phyloP scores from a whole-genome alignment of 1,140 invertebrate species.

The Uloborus diversus region DNA sequence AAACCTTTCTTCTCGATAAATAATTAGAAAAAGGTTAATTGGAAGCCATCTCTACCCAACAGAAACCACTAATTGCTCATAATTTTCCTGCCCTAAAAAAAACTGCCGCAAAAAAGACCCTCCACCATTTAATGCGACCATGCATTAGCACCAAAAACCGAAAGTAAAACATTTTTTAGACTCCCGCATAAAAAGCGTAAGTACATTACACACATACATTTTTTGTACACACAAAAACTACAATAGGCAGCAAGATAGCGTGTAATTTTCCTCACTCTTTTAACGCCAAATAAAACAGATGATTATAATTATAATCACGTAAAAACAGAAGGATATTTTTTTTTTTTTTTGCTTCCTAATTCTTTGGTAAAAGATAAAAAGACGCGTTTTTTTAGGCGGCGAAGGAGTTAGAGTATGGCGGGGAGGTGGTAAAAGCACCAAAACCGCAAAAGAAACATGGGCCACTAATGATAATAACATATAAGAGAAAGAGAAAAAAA shows the following conservation, averaged over 20 bases:
- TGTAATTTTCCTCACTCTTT: not conserved
- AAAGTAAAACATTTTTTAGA: not conserved
- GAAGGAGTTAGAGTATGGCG: not conserved
- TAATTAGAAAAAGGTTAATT: conserved; percentile 23
- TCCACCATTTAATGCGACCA: not conserved
- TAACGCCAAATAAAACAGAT: conserved; percentile 55
- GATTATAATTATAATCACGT: conserved; percentile 55
- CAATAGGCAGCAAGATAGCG: not conserved
- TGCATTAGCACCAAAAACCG: conserved; percentile 35
- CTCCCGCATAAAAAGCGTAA: not conserved
- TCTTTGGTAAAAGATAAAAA: conserved; percentile 40
- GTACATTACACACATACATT: not conserved
- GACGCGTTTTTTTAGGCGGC: not conserved
- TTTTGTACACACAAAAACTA: not conserved
- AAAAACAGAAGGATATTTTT: conserved; percentile 30
- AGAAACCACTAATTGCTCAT: conserved; percentile 26
- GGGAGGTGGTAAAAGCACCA: conserved; percentile 17
- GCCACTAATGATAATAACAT: conserved; percentile 50
- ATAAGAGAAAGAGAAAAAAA: conserved; percentile 7
- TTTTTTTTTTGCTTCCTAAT: conserved; percentile 10
- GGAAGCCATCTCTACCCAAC: conserved; percentile 22
- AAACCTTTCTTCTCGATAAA: not conserved
- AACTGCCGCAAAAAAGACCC: not conserved
- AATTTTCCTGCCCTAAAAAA: not conserved
- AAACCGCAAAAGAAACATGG: conserved; percentile 42